These are phyloP conservation scores for Phania funesta DNA, from an alignment of 2,888 invertebrate genomes.

Conservation along the genomic window DNA sequence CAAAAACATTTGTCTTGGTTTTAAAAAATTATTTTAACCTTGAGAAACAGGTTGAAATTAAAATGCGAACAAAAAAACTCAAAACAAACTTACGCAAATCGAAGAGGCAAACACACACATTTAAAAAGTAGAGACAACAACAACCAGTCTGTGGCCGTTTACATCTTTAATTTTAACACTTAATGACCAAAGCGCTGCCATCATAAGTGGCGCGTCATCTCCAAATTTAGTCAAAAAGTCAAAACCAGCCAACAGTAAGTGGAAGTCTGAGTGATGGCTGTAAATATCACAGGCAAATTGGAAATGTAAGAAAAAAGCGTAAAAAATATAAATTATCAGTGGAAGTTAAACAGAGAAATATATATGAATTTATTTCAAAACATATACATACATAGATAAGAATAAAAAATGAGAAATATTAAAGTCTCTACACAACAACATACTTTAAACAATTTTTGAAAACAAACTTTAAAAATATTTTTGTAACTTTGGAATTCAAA, in stretches of 20 bases:
- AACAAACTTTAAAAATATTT: too few species aligned
- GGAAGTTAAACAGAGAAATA: not conserved
- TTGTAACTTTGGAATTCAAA: too few species aligned
- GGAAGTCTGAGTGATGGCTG: conserved; percentile 23
- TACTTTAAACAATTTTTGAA: too few species aligned
- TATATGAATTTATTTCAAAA: not conserved
- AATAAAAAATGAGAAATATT: too few species aligned
- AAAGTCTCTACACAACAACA: too few species aligned
- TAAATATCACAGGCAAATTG: not conserved
- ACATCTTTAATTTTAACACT: conserved; percentile 41
- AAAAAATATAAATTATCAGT: not conserved
- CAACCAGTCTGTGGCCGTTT: conserved; percentile 28
- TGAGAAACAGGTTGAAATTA: conserved; percentile 63
- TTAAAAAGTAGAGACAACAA: not conserved
- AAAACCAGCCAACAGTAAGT: not conserved
- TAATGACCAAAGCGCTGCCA: not conserved
- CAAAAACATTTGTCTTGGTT: not conserved
- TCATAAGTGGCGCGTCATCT: not conserved
- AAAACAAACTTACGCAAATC: conserved; percentile 59
- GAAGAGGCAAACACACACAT: conserved; percentile 10
- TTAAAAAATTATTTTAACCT: conserved; percentile 56
- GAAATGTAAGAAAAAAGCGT: not conserved
- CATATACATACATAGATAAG: not conserved
- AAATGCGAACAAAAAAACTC: conserved; percentile 30
- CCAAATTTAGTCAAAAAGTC: conserved; percentile 20